These are phyloP conservation scores for Halocaridina rubra DNA, from an alignment of 2,888 invertebrate species.

Conservation along the genomic window DNA sequence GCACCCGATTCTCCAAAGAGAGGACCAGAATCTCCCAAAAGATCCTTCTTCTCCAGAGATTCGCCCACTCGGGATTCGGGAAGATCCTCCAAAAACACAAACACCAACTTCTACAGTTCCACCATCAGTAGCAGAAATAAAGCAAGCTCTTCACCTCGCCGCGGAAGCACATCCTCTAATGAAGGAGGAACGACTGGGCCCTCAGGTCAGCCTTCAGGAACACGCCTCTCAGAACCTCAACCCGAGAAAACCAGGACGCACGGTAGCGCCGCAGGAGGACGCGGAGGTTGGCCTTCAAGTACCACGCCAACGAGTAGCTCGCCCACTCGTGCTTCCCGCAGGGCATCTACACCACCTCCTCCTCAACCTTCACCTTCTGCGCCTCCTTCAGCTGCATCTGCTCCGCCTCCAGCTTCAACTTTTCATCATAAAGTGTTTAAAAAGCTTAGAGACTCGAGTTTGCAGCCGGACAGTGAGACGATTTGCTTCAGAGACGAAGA, in stretches of 20 bases:
- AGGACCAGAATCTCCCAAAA: background rate
- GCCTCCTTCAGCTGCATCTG: background rate
- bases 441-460: conserved; percentile 50
- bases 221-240: background rate
- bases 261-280: background rate
- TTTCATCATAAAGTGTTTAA: conserved; percentile 59
- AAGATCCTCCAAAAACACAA: background rate
- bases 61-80: background rate
- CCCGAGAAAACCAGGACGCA: background rate
- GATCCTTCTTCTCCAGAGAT: background rate
- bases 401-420: conserved; percentile 32
- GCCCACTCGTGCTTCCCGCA: background rate
- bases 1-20: background rate
- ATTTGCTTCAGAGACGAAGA: conserved; percentile 59
- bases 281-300: conserved; percentile 11
- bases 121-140: conserved; percentile 28
- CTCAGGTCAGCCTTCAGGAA: background rate
- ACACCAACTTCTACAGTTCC: conserved; percentile 26
- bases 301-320: too few relatives aligned
- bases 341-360: background rate
- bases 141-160: conserved; percentile 13
- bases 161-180: conserved; percentile 17
- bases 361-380: background rate
- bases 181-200: background rate
- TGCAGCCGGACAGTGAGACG: conserved; percentile 61